Evolutionary conservation across 2,888 invertebrate genomes (phyloP).

Genomic region (Leucozona laternaria): DNA sequence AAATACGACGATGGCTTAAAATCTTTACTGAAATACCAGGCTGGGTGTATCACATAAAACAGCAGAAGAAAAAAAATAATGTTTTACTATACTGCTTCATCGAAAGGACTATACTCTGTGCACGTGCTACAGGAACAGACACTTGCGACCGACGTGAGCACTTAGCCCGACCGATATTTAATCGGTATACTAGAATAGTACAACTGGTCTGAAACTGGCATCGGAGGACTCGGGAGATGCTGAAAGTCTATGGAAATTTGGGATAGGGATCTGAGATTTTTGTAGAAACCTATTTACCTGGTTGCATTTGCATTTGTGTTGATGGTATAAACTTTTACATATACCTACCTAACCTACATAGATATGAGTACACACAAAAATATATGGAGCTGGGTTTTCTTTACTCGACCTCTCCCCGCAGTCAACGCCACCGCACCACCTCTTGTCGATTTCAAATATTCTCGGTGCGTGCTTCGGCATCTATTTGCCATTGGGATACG

Average conservation of each 20-base stretch:
- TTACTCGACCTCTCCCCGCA: not conserved
- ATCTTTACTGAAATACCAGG: slow-evolving; percentile 34
- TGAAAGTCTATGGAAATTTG: slow-evolving; percentile 6
- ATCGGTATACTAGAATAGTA: slow-evolving; percentile 16
- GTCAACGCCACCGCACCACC: not conserved
- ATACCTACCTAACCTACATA: not conserved
- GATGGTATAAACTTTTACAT: slow-evolving; percentile 41
- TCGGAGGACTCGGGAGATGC: not conserved
- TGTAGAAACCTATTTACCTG: slow-evolving; percentile 27
- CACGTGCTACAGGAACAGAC: slow-evolving; percentile 71
- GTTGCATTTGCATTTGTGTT: slow-evolving; percentile 56
- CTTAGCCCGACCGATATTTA: slow-evolving; percentile 67
- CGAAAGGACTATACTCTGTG: not conserved
- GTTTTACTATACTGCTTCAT: not conserved
- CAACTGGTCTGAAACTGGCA: slow-evolving; percentile 15
- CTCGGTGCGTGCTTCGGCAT: slow-evolving; percentile 66
- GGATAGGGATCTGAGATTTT: slow-evolving; percentile 1
- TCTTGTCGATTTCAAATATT: slow-evolving; percentile 57
- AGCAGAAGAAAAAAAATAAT: not conserved
- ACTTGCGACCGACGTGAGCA: slow-evolving; percentile 72
- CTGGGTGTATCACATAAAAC: slow-evolving; percentile 30
- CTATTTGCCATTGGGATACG: slow-evolving; percentile 68
- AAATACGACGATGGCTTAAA: slow-evolving; percentile 55
- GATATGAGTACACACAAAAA: not conserved
- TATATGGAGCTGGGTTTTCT: not conserved